Conservation (phyloP, 2,888 invertebrate species). For the Drosophila siamana region DNA sequence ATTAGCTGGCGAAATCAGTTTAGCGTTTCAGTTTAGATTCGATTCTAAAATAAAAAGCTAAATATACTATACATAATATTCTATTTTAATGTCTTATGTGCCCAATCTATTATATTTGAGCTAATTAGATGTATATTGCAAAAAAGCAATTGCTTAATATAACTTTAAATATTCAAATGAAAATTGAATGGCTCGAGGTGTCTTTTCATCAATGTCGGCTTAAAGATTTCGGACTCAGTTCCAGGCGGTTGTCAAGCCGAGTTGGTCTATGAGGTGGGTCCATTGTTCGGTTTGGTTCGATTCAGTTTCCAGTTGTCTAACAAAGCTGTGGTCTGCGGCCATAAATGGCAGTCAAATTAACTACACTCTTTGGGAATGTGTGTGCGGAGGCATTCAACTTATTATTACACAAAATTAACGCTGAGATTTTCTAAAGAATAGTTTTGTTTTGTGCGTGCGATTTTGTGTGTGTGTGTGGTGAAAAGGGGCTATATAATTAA, state of each 20-base stretch:
- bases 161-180: background rate
- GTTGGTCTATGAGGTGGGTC: constrained; percentile 15
- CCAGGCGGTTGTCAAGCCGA: constrained; percentile 28
- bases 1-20: background rate
- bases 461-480: constrained; percentile 29
- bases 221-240: background rate
- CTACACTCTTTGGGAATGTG: constrained; percentile 30
- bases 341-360: constrained; percentile 56
- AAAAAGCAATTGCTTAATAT: too few relatives aligned
- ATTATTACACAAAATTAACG: constrained; percentile 68
- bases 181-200: background rate
- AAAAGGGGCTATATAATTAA: constrained; percentile 67
- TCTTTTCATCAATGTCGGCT: background rate
- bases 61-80: too few relatives aligned
- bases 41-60: background rate
- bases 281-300: constrained; percentile 36
- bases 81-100: too few relatives aligned
- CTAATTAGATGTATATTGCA: too few relatives aligned
- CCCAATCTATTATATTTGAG: too few relatives aligned
- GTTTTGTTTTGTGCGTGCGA: constrained; percentile 24
- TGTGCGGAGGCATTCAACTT: constrained; percentile 57
- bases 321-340: constrained; percentile 10
- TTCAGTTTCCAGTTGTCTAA: constrained; percentile 18
- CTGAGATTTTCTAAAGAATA: constrained; percentile 67
- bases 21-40: background rate